Conservation (phyloP, 2,888 invertebrate species). For the Maniola hyperantus region DNA sequence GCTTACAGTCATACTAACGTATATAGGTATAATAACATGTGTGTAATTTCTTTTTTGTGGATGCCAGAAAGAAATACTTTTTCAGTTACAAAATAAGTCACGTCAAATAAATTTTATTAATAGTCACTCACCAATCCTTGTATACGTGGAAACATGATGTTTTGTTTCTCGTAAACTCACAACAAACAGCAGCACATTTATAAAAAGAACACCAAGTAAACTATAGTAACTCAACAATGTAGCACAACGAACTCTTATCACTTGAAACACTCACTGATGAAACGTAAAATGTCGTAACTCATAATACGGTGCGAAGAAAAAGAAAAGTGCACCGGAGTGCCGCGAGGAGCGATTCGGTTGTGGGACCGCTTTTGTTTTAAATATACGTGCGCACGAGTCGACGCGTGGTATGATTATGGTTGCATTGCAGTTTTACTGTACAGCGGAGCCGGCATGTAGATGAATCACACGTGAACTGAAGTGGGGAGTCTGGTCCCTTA, state of each 20-base stretch:
- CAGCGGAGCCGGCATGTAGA: constrained; percentile 37
- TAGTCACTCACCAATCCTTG: constrained; percentile 72
- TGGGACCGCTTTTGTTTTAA: constrained; percentile 39
- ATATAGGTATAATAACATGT: no score
- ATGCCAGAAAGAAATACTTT: no score
- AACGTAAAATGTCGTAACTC: constrained; percentile 34
- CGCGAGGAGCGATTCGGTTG: constrained; percentile 44
- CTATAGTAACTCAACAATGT: constrained; percentile 40
- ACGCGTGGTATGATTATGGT: constrained; percentile 56
- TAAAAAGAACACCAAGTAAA: constrained; percentile 43
- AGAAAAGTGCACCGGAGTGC: constrained; percentile 43
- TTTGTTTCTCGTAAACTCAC: constrained; percentile 42
- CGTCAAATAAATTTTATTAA: constrained; percentile 11
- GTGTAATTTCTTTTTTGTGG: no score
- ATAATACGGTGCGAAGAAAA: constrained; percentile 46
- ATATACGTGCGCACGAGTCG: constrained; percentile 62
- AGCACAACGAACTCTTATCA: constrained; percentile 56
- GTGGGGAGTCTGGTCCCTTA: constrained; percentile 44
- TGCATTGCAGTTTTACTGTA: constrained; percentile 36
- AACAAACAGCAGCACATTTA: constrained; percentile 46
- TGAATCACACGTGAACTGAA: constrained; percentile 48
- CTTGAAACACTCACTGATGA: constrained; percentile 46
- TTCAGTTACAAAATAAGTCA: no score
- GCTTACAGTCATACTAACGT: no score
- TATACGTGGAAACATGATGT: constrained; percentile 75